A percentile compares a stretch with the other conserved stretches of the same genome.
These are phyloP conservation scores for Nothoprocta perdicaria DNA, from an alignment of 2,113 vertebrate genomes.

Conservation along the genomic window DNA sequence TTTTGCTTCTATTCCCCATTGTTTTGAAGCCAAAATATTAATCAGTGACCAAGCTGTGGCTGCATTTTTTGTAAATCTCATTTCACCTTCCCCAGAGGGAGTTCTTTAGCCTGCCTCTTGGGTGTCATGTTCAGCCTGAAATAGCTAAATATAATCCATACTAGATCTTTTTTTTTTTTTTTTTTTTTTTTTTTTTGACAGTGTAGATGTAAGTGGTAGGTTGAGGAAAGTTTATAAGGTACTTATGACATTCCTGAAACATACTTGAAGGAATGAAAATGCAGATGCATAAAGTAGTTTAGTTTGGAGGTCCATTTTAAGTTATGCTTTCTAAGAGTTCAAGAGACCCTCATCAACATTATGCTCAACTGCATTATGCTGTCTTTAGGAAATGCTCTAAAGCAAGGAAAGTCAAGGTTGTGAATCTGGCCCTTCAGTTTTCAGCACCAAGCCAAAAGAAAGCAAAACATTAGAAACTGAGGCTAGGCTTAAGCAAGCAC, in stretches of 20 bases:
- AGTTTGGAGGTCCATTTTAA: not conserved
- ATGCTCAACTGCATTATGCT: not conserved
- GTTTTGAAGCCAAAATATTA: slow-evolving; percentile 6
- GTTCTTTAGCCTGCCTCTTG: slow-evolving; percentile 18
- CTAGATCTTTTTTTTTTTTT: not conserved
- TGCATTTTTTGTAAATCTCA: slow-evolving; percentile 54
- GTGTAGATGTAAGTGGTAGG: not conserved
- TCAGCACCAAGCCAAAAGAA: not conserved
- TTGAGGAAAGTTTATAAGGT: not conserved
- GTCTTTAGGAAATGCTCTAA: not conserved
- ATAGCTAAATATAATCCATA: not conserved
- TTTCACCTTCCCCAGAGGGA: slow-evolving; percentile 47
- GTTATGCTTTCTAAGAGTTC: not conserved
- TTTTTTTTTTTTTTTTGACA: slow-evolving; percentile 8
- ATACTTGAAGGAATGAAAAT: not conserved
- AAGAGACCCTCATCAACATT: too few species aligned
- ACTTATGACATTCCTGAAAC: not conserved
- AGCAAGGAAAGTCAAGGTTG: not conserved
- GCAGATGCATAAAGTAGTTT: not conserved
- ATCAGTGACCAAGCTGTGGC: not conserved
- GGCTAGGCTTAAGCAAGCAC: not conserved
- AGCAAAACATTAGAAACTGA: not conserved
- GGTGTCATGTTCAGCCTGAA: not conserved
- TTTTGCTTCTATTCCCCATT: not conserved
- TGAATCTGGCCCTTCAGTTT: not conserved